phyloP scores from a whole-genome alignment of 2,888 invertebrate genomes.

The Polietes domitor region DNA sequence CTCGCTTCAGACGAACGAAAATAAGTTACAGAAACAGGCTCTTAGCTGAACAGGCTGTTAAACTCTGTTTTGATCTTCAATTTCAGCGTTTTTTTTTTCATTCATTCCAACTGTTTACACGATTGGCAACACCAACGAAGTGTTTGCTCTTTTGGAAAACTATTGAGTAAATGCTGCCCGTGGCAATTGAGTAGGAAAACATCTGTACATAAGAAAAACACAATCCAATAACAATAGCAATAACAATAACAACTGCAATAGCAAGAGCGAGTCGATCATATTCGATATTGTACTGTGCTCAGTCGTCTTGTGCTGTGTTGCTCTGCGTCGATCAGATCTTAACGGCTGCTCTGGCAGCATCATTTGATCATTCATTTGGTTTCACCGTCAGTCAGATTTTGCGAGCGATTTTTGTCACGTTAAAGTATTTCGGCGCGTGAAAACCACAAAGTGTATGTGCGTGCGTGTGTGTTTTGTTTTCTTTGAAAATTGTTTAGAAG shows the following conservation, averaged over 20 bases:
- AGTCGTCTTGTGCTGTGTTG: constrained; percentile 27
- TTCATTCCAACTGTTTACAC: not conserved
- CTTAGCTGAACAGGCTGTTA: no score
- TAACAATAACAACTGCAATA: not conserved
- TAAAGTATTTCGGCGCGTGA: constrained; percentile 59
- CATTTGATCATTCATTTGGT: constrained; percentile 58
- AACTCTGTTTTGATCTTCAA: no score
- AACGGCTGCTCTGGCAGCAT: constrained; percentile 62
- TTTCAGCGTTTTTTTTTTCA: no score
- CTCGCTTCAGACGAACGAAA: no score
- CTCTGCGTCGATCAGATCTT: constrained; percentile 48
- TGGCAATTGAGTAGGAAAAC: constrained; percentile 11
- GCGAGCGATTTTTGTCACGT: constrained; percentile 75
- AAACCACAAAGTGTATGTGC: constrained; percentile 35
- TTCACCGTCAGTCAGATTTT: constrained; percentile 72
- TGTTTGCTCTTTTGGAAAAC: not conserved
- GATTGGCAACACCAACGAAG: constrained; percentile 30
- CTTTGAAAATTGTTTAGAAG: not conserved
- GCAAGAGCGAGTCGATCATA: not conserved
- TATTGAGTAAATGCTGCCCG: constrained; percentile 43
- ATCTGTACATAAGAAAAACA: not conserved
- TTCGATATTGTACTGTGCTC: constrained; percentile 35
- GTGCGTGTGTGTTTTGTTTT: constrained; percentile 38
- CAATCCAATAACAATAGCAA: not conserved
- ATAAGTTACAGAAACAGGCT: no score